Evolutionary conservation across 2,113 vertebrate genomes (phyloP).

Genomic region (Epinephelus lanceolatus): DNA sequence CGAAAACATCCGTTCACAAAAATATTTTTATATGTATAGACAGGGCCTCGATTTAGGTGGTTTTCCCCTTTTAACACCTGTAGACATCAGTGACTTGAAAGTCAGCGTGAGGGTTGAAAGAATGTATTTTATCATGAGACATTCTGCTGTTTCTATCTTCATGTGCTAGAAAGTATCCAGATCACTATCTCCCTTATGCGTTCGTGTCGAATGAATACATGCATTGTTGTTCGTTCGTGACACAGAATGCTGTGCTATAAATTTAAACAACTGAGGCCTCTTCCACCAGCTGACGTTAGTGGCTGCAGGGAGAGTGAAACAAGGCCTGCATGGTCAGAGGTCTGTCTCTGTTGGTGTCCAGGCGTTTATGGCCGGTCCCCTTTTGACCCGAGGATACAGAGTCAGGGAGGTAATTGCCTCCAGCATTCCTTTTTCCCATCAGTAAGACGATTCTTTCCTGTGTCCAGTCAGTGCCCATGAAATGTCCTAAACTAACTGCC

Average conservation of each 20-base stretch:
- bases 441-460: conserved; percentile 51
- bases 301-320: conserved; percentile 71
- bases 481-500: conserved; percentile 30
- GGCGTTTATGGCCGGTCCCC: conserved; percentile 70
- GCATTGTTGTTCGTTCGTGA: conserved; percentile 56
- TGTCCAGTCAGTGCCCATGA: conserved; percentile 36
- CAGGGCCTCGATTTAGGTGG: too few species aligned
- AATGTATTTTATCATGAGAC: conserved; percentile 18
- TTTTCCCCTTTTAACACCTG: conserved; percentile 1
- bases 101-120: not conserved
- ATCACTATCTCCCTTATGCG: conserved; percentile 20
- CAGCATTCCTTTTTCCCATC: conserved; percentile 66
- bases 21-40: too few species aligned
- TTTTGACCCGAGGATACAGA: conserved; percentile 70
- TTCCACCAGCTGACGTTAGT: conserved; percentile 62
- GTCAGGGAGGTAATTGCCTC: conserved; percentile 64
- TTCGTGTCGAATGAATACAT: conserved; percentile 59
- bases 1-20: too few species aligned
- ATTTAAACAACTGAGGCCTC: conserved; percentile 70
- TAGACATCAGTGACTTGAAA: not conserved
- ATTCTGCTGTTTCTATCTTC: conserved; percentile 10
- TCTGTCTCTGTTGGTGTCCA: conserved; percentile 78
- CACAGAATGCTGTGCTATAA: conserved; percentile 70
- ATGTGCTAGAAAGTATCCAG: conserved; percentile 17
- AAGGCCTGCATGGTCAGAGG: conserved; percentile 73